Conservation (phyloP, 2,888 invertebrate species). For the Subacronicta megacephala region DNA sequence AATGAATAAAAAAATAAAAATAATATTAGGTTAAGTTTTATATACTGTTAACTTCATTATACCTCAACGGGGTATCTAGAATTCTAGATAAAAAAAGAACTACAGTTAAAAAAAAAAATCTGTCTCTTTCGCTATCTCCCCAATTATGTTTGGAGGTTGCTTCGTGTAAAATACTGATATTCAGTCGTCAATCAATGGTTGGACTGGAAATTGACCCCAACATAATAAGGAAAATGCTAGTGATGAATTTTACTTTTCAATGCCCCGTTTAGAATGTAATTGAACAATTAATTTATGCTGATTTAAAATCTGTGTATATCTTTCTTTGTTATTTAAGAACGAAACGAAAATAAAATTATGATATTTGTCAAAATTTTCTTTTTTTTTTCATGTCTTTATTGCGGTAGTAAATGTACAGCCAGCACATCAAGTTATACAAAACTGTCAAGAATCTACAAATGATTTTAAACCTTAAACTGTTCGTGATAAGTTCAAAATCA, state of each 20-base stretch:
- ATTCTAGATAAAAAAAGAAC: neutral
- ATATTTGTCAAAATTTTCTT: conserved; percentile 30
- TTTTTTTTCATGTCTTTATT: conserved; percentile 8
- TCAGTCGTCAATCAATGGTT: too few relatives aligned
- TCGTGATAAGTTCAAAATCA: too few relatives aligned
- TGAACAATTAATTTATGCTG: conserved; percentile 31
- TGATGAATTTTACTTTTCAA: too few relatives aligned
- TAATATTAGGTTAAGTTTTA: conserved; percentile 38
- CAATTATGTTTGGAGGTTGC: too few relatives aligned
- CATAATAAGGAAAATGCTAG: too few relatives aligned
- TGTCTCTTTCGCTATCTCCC: too few relatives aligned
- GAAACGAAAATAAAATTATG: conserved; percentile 26
- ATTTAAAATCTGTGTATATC: conserved; percentile 15
- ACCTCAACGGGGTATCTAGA: conserved; percentile 2
- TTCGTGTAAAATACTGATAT: too few relatives aligned
- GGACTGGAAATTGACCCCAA: too few relatives aligned
- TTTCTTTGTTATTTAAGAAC: conserved; percentile 21
- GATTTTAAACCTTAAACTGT: too few relatives aligned
- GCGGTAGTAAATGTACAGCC: too few relatives aligned
- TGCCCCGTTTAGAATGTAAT: conserved; percentile 4
- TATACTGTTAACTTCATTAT: neutral
- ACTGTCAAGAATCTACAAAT: too few relatives aligned
- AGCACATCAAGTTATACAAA: too few relatives aligned
- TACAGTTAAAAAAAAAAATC: neutral
- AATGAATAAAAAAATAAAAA: conserved; percentile 34